Evolutionary conservation across 2,888 invertebrate species (phyloP).

Genomic region (Lasiommata megera): DNA sequence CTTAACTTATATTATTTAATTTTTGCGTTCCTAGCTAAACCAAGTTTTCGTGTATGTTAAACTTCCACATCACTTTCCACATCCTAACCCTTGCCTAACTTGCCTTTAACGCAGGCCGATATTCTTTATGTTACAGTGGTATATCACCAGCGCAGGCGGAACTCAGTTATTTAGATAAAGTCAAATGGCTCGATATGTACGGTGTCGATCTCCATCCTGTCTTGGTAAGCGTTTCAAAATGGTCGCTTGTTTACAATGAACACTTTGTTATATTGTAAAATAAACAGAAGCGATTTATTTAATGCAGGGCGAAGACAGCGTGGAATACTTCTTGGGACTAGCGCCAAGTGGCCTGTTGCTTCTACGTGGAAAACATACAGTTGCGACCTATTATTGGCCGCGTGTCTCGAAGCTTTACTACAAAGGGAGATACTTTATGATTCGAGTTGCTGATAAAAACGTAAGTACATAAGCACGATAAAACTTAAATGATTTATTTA

Average conservation of each 20-base stretch:
- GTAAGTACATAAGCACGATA: too few relatives aligned
- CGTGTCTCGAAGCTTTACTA: conserved; percentile 97
- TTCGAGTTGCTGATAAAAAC: conserved; percentile 97
- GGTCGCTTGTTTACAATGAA: conserved; percentile 8
- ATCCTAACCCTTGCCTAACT: too few relatives aligned
- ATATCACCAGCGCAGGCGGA: conserved; percentile 96
- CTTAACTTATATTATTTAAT: too few relatives aligned
- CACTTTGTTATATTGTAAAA: conserved; percentile 16
- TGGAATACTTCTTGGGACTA: conserved; percentile 96
- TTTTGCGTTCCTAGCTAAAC: too few relatives aligned
- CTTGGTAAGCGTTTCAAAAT: conserved; percentile 84
- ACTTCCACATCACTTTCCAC: too few relatives aligned
- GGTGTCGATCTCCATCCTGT: conserved; percentile 98
- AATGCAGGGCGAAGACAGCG: conserved; percentile 95
- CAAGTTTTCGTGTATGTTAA: too few relatives aligned
- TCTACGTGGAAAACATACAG: conserved; percentile 96
- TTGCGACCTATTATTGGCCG: conserved; percentile 99
- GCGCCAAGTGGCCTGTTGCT: conserved; percentile 98
- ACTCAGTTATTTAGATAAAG: conserved; percentile 96
- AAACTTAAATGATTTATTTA: too few relatives aligned
- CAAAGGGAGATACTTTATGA: conserved; percentile 98
- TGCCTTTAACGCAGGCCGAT: background rate
- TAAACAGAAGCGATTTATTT: conserved; percentile 28
- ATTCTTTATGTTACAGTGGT: conserved; percentile 81
- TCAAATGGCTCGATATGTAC: conserved; percentile 99